Evolutionary conservation across 1,140 invertebrate genomes (phyloP), one percentile per base, ranked within the genome.

Genomic region (Forficula auricularia): DNA sequence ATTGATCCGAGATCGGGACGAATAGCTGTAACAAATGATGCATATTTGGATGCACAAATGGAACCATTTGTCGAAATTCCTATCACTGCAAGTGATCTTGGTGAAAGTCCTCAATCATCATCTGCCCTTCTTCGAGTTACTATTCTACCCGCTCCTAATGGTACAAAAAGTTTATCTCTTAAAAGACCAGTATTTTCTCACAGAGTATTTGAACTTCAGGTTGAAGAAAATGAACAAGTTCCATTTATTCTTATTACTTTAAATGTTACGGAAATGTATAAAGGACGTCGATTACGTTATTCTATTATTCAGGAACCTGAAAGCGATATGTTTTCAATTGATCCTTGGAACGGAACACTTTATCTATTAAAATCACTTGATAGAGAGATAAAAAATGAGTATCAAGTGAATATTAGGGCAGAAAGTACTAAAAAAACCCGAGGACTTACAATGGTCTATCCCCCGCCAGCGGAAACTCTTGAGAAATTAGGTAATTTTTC

Each of bases 41-140:
- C 70, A 1, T 71, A 68, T 48, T 64, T 89, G 7, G 80, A 86
- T 53, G 85, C 78, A 50, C 79, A 83, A 58, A 63, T 54, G 19
- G 65, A 73, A 48, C 62, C 60, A 19, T 56, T 64, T 12, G 73
- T 82, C 52, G 86, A 87, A 56, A 62, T 89, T 1, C 79, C 80
- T 0, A 71, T 89, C 0, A 71, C 82, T 4, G 84, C 82, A 1
- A 82, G 82, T 0, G 85, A 89, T 64, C 63, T 85, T 14, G 85
- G 85, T 1, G 79, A 74, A 19, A 83, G 84, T 0, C 78, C 80
- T 48, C 57, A 83, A 7, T 83, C 78, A 40, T 79, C 82, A 0
- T 77, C 77, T 0, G 82, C 84, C 3, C 59, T 85, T 15, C 57
- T 89, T 3, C 57, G 73, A 9, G 65, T 86, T 0, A 72, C 64